Percentiles rank a stretch among this genome's conserved stretches.
phyloP scores from a whole-genome alignment of 2,888 invertebrate genomes.

The Cryptocephalus moraei region DNA sequence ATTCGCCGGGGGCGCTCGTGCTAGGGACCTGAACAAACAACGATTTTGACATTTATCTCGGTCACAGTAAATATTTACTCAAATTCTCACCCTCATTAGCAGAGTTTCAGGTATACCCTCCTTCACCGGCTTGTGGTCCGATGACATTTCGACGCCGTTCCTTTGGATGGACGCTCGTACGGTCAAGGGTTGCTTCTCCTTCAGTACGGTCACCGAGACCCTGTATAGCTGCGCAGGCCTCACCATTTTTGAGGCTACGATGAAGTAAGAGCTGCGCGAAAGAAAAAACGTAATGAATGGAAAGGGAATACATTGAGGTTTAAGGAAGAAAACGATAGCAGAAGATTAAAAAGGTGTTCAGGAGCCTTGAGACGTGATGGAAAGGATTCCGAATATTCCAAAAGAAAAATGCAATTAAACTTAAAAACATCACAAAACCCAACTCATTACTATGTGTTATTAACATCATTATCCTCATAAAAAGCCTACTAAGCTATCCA shows the following conservation, averaged over 20 bases:
- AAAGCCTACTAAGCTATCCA: too few species aligned
- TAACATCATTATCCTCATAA: too few species aligned
- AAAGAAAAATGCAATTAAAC: too few species aligned
- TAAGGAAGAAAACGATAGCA: too few species aligned
- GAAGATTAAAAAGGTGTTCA: too few species aligned
- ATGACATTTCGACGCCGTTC: conserved; percentile 82
- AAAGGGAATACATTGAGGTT: too few species aligned
- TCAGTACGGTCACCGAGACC: conserved; percentile 74
- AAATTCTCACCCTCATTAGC: conserved; percentile 60
- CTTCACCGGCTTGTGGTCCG: conserved; percentile 70
- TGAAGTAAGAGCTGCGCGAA: conserved; percentile 72
- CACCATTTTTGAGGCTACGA: conserved; percentile 84
- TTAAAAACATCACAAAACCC: too few species aligned
- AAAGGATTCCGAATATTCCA: too few species aligned
- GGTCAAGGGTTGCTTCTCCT: conserved; percentile 68
- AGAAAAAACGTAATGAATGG: neutral
- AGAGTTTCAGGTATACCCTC: conserved; percentile 83
- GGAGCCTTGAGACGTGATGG: too few species aligned
- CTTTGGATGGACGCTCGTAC: conserved; percentile 82
- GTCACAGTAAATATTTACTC: neutral
- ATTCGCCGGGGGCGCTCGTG: conserved; percentile 74
- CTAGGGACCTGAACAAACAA: conserved; percentile 55
- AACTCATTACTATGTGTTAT: too few species aligned
- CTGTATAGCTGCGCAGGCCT: conserved; percentile 86
- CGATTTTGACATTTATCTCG: neutral